These are phyloP conservation scores for Brenthis hecate DNA, from an alignment of 2,888 invertebrate genomes.

Conservation along the genomic window DNA sequence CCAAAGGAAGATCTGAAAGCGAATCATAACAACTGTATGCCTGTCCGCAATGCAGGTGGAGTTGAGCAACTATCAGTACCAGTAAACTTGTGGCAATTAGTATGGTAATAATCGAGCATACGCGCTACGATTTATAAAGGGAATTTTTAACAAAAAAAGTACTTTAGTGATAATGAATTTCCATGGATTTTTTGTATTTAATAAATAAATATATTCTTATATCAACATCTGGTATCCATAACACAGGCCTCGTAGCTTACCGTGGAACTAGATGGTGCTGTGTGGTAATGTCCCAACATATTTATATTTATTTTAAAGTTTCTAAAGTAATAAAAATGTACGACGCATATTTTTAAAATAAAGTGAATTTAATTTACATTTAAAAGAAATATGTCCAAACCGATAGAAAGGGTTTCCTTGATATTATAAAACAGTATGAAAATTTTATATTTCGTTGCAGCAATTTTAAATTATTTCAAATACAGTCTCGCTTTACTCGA, in stretches of 20 bases:
- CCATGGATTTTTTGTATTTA: too few species aligned
- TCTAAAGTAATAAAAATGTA: too few species aligned
- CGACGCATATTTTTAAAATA: too few species aligned
- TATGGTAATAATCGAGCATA: constrained; percentile 20
- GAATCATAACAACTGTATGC: constrained; percentile 23
- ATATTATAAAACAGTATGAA: neutral
- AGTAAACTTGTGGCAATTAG: constrained; percentile 34
- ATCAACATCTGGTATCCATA: too few species aligned
- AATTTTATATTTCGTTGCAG: constrained; percentile 4
- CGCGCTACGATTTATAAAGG: neutral
- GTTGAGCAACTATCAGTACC: constrained; percentile 43
- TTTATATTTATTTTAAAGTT: too few species aligned
- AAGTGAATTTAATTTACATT: neutral
- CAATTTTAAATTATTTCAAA: constrained; percentile 21
- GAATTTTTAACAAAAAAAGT: constrained; percentile 8
- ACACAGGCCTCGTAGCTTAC: too few species aligned
- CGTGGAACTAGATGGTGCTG: too few species aligned
- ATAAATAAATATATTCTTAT: too few species aligned
- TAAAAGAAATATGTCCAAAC: neutral
- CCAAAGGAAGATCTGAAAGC: constrained; percentile 9
- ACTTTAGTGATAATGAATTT: too few species aligned
- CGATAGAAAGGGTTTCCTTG: neutral
- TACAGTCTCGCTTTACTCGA: constrained; percentile 15
- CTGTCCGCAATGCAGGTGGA: constrained; percentile 52
- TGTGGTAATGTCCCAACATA: too few species aligned